phyloP scores from a whole-genome alignment of 1,140 invertebrate species.

The Ditylenchus dipsaci region DNA sequence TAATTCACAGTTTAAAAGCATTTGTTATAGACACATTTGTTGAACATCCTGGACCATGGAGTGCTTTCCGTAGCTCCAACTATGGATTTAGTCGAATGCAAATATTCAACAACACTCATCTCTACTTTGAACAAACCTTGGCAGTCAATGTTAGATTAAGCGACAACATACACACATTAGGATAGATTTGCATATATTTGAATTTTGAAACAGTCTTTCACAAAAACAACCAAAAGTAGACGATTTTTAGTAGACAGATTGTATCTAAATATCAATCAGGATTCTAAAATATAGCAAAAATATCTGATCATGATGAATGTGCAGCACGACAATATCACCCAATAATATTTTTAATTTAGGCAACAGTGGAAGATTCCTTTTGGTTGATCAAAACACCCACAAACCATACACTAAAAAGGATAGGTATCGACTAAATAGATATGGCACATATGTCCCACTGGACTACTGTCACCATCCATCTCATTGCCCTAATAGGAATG shows the following conservation, averaged over 20 bases:
- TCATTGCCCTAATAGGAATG: constrained; percentile 3
- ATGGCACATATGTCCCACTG: constrained; percentile 17
- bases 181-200: too few relatives aligned
- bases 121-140: constrained; percentile 42
- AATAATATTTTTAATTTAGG: constrained; percentile 16
- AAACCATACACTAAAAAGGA: constrained; percentile 14
- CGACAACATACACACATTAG: too few relatives aligned
- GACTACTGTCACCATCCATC: constrained; percentile 29
- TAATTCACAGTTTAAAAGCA: too few relatives aligned
- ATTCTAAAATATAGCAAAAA: too few relatives aligned
- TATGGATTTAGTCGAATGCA: constrained; percentile 71
- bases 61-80: constrained; percentile 76
- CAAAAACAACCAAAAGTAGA: too few relatives aligned
- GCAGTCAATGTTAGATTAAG: constrained; percentile 33
- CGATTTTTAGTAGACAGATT: too few relatives aligned
- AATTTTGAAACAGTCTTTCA: too few relatives aligned
- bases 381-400: constrained; percentile 26
- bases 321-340: too few relatives aligned
- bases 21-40: constrained; percentile 57
- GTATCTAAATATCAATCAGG: too few relatives aligned
- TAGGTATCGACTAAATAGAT: constrained; percentile 4
- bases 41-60: constrained; percentile 66
- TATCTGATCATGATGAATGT: too few relatives aligned
- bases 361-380: constrained; percentile 28
- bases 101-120: constrained; percentile 40